Percentiles rank a stretch among this genome's conserved stretches.
phyloP scores from a whole-genome alignment of 2,113 vertebrate species.

The Brachirus orientalis region DNA sequence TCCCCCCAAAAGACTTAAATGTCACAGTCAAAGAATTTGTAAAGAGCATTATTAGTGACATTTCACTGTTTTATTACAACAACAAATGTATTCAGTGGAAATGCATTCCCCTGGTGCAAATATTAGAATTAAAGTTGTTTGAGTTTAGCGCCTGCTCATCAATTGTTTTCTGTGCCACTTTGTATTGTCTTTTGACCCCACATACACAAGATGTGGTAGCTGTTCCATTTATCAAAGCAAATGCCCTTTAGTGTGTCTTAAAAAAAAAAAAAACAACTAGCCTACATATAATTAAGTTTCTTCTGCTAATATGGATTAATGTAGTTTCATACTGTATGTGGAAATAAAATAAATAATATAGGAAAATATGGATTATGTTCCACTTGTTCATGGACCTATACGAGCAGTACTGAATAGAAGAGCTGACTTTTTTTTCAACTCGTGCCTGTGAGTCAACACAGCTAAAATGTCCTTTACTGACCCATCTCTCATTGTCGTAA shows the following conservation, averaged over 20 bases:
- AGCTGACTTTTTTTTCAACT: no score
- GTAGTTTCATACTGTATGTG: no score
- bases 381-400: no score
- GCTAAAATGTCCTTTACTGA: conserved; percentile 28
- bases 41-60: conserved; percentile 74
- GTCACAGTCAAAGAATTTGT: conserved; percentile 69
- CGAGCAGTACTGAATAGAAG: no score
- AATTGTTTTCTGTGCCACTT: conserved; percentile 27
- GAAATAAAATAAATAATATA: no score
- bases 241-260: no score
- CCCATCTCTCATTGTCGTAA: conserved; percentile 33
- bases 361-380: no score
- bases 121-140: conserved; percentile 30
- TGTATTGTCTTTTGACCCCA: conserved; percentile 18
- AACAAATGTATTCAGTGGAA: conserved; percentile 35
- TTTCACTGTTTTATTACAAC: conserved; percentile 55
- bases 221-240: neutral
- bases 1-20: conserved; percentile 71
- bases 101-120: conserved; percentile 42
- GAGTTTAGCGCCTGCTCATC: conserved; percentile 42
- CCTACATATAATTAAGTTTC: no score
- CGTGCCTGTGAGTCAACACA: neutral
- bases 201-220: neutral
- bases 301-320: no score
- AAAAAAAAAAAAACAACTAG: no score